Evolutionary conservation across 2,113 vertebrate genomes (phyloP), one percentile per base, ranked within the genome.

Genomic region (Pontoporia blainvillei): DNA sequence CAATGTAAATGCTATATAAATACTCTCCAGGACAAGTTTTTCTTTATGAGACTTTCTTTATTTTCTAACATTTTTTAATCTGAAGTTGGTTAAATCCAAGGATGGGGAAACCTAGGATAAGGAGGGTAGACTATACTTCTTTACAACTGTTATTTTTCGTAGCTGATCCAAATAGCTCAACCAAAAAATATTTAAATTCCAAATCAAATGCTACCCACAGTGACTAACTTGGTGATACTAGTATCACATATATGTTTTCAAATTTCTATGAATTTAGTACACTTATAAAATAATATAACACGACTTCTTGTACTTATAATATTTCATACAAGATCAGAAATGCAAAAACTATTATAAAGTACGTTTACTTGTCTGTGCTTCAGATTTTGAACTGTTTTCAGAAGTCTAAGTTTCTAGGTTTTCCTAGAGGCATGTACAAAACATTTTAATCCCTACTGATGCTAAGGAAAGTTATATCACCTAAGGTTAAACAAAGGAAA

Each of bases 331-430:
- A 86, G 8, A 59, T 72, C 36, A 86, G 7, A 71, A 78, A 31
- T 49, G 20, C 29, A 61, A 96, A 97, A 97, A 59, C 46, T 87
- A 79, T 27, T 88, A 54, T 62, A n/a, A 75, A 88, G 3, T 52
- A 52, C 13, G 90, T 27, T 66, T 73, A 59, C 61, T 76, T 93
- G 73, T 86, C 93, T 94, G 86, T 92, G 90, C 76, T 91, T 95
- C 88, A 90, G 92, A 81, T 72, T 62, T 95, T 97, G 71, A 87
- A 52, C 95, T 93, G 3, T 29, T 96, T 89, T 89, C 89, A 96
- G 0, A 78, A 27, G 93, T 96, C 95, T 86, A 94, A 97, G 54
- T 41, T 67, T 61, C 66, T 96, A 85, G 3, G 62, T 96, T 95
- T 96, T 95, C 31, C 52, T 88, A n/a, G 23, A 97, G 85, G 10